Conservation (phyloP, 2,797 vertebrate species). For the Buphagus erythrorhynchus region DNA sequence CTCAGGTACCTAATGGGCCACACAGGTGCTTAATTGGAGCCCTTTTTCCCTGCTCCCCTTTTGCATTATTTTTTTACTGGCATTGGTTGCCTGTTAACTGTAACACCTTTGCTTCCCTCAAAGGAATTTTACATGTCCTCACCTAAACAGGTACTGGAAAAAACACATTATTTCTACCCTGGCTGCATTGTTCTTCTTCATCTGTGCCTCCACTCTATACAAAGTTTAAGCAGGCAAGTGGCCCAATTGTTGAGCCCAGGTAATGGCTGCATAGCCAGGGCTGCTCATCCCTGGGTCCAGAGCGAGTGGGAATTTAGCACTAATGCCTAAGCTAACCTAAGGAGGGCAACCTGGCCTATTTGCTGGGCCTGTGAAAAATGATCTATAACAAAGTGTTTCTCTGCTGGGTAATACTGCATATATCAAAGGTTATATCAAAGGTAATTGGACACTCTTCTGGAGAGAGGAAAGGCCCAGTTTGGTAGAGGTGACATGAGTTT, state of each 20-base stretch:
- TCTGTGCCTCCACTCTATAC: not conserved
- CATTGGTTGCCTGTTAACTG: constrained; percentile 61
- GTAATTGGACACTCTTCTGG: not conserved
- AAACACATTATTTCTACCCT: not conserved
- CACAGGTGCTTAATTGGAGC: not conserved
- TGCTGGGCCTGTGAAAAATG: not conserved
- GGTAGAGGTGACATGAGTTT: not conserved
- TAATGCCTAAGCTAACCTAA: not conserved
- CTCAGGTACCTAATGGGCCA: constrained; percentile 1
- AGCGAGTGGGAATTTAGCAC: rapidly evolving
- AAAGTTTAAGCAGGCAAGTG: not conserved
- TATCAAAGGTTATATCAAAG: not conserved
- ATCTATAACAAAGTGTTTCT: not conserved
- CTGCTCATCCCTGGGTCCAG: not conserved
- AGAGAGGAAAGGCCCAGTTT: not conserved
- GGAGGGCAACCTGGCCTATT: not conserved
- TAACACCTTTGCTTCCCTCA: constrained; percentile 25
- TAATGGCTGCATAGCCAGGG: not conserved
- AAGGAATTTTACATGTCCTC: not conserved
- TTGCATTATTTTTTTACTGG: constrained; percentile 9
- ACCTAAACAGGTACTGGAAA: not conserved
- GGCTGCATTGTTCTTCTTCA: not conserved
- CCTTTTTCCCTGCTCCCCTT: not conserved
- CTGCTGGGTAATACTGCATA: not conserved
- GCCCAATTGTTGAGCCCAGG: not conserved